Evolutionary conservation across 2,888 invertebrate genomes (phyloP).

Genomic region (Tachina fera): DNA sequence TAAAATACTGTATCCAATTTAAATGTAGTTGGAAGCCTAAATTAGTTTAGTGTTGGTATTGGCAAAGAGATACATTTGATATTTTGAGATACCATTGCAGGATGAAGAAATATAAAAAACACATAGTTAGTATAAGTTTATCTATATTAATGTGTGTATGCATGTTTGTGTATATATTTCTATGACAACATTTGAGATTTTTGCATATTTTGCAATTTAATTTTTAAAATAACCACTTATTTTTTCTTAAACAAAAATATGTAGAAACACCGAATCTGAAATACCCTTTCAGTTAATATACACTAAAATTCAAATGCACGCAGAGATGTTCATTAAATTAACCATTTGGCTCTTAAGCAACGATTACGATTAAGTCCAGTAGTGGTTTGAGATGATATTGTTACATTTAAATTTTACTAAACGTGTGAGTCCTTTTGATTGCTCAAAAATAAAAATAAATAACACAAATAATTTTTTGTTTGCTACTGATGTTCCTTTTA

Average conservation of each 20-base stretch:
- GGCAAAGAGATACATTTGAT: conserved; percentile 45
- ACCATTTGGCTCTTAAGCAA: too few species aligned
- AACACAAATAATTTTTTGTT: too few species aligned
- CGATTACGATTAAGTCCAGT: accelerated
- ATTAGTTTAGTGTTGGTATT: conserved; percentile 60
- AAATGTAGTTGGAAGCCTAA: conserved; percentile 31
- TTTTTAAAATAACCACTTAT: conserved; percentile 48
- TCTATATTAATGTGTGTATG: background rate
- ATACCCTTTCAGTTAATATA: background rate
- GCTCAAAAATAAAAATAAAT: too few species aligned
- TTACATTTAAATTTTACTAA: too few species aligned
- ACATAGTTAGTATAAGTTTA: background rate
- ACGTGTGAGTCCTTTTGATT: too few species aligned
- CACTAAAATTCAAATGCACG: too few species aligned
- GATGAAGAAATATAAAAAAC: conserved; percentile 3
- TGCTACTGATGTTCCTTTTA: too few species aligned
- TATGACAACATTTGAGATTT: conserved; percentile 60
- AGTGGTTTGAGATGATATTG: too few species aligned
- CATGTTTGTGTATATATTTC: conserved; percentile 4
- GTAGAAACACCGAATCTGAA: background rate
- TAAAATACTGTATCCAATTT: background rate
- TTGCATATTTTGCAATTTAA: conserved; percentile 65
- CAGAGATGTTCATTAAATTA: too few species aligned
- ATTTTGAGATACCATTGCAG: conserved; percentile 17
- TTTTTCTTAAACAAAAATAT: background rate